Conservation (phyloP, 1,140 invertebrate genomes). For the Drosophila arizonae region DNA sequence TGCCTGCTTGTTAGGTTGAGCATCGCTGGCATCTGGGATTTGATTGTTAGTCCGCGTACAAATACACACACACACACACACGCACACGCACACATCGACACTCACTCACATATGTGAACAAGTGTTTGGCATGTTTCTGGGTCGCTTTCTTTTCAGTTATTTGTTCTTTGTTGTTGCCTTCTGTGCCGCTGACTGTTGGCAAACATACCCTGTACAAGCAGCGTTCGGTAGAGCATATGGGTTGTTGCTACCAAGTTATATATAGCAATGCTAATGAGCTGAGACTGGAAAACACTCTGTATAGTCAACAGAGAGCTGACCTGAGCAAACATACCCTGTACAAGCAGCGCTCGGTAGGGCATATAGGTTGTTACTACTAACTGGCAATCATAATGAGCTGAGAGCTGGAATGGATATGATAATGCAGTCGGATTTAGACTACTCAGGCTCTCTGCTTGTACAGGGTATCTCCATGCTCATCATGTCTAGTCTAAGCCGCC, state of each 20-base stretch:
- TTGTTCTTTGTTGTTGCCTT: slow-evolving; percentile 7
- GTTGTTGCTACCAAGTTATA: no score
- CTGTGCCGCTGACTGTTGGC: neutral
- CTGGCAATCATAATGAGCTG: neutral
- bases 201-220: slow-evolving; percentile 8
- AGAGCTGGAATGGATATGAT: no score
- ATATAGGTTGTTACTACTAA: neutral
- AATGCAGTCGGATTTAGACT: no score
- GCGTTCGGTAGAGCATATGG: neutral
- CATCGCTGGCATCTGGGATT: slow-evolving; percentile 45
- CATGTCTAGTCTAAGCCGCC: no score
- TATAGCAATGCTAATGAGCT: no score
- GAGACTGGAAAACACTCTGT: no score
- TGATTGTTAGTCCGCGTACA: slow-evolving; percentile 44
- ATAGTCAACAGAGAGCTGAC: no score
- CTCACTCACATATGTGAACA: slow-evolving; percentile 9
- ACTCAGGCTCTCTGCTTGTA: neutral
- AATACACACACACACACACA: slow-evolving; percentile 3
- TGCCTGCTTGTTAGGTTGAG: neutral
- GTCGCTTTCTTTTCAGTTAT: slow-evolving; percentile 13
- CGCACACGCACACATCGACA: no score
- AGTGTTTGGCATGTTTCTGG: slow-evolving; percentile 38
- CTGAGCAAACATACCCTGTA: slow-evolving; percentile 9
- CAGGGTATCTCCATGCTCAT: neutral
- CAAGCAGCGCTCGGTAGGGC: no score